A percentile compares a stretch with the other conserved stretches of the same genome.
phyloP scores from a whole-genome alignment of 2,888 invertebrate genomes.

The Platycnemis pennipes region DNA sequence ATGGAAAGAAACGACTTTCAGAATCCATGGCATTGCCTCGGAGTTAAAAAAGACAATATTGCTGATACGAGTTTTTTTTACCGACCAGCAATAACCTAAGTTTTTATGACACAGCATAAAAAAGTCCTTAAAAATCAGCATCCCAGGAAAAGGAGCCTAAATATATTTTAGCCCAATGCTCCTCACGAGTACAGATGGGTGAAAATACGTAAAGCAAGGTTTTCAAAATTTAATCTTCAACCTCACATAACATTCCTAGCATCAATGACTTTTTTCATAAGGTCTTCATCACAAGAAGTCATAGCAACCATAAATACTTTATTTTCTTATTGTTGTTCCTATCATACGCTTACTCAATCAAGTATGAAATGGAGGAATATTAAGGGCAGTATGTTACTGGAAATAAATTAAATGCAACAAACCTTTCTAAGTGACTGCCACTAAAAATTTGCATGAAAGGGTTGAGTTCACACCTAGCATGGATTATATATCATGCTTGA shows the following conservation, averaged over 20 bases:
- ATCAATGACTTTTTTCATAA: too few species aligned
- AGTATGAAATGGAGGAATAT: too few species aligned
- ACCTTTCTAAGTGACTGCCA: too few species aligned
- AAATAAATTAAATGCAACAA: too few species aligned
- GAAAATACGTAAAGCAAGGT: background rate
- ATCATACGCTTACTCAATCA: too few species aligned
- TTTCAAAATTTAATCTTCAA: background rate
- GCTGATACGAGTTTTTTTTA: background rate
- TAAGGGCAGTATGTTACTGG: too few species aligned
- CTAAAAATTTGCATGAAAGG: too few species aligned
- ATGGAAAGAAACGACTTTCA: background rate
- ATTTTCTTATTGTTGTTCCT: too few species aligned
- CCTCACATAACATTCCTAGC: background rate
- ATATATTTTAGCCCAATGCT: background rate
- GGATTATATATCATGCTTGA: too few species aligned
- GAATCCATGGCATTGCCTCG: background rate
- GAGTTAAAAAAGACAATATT: background rate
- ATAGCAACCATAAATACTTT: too few species aligned
- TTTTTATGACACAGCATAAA: background rate
- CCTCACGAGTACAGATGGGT: background rate
- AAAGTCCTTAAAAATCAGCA: background rate
- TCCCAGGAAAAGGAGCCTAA: background rate
- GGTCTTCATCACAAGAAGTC: too few species aligned
- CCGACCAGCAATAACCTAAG: background rate
- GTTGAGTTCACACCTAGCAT: too few species aligned